Evolutionary conservation across 2,888 invertebrate species (phyloP).

Genomic region (Blera fallax): DNA sequence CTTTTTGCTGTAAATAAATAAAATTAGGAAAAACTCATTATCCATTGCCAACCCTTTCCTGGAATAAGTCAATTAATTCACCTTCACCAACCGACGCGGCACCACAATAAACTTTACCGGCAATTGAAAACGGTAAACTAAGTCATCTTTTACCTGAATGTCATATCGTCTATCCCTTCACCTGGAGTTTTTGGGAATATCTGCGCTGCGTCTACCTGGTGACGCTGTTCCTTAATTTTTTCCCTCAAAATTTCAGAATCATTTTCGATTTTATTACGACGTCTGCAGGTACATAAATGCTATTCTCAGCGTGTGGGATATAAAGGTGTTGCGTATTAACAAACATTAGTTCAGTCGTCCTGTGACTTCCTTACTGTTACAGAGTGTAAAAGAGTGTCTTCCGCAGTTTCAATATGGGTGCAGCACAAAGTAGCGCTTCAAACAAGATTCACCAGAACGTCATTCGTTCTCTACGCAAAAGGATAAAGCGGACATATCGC

Average conservation of each 20-base stretch:
- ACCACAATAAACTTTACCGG: too few relatives aligned
- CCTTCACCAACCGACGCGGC: too few relatives aligned
- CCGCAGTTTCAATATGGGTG: constrained; percentile 27
- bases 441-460: background rate
- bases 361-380: background rate
- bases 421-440: constrained; percentile 1
- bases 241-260: background rate
- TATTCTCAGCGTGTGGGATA: background rate
- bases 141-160: too few relatives aligned
- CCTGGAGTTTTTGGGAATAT: background rate
- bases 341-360: constrained; percentile 5
- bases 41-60: too few relatives aligned
- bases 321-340: background rate
- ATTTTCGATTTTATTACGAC: background rate
- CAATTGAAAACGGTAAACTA: too few relatives aligned
- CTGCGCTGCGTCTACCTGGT: too few relatives aligned
- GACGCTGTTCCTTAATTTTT: background rate
- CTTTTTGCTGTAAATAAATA: too few relatives aligned
- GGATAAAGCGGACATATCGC: background rate
- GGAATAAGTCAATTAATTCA: too few relatives aligned
- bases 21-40: too few relatives aligned
- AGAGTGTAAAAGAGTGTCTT: background rate
- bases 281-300: background rate
- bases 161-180: too few relatives aligned
- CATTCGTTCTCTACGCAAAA: background rate